Percentiles rank a stretch among this genome's conserved stretches.
phyloP scores from a whole-genome alignment of 2,888 invertebrate genomes.

The Myathropa florea region DNA sequence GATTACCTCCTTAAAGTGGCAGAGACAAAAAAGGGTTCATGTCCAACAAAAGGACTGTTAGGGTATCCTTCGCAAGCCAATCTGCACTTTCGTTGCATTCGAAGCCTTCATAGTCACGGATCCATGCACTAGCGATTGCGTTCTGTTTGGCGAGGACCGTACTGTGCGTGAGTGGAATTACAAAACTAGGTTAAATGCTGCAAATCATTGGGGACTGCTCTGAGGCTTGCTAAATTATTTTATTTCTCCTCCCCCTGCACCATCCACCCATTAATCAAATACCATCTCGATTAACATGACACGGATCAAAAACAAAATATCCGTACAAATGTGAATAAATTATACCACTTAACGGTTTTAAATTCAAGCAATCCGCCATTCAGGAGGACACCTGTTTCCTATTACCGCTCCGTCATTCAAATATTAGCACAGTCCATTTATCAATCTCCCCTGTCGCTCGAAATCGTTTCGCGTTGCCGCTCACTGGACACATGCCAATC shows the following conservation, averaged over 20 bases:
- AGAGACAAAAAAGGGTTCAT: too few species aligned
- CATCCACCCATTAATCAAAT: neutral
- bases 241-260: too few species aligned
- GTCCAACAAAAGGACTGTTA: too few species aligned
- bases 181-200: too few species aligned
- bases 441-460: slow-evolving; percentile 7
- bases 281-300: neutral
- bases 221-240: neutral
- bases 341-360: neutral
- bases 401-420: slow-evolving; percentile 5
- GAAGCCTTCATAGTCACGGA: too few species aligned
- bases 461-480: slow-evolving; percentile 18
- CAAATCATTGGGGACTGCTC: too few species aligned
- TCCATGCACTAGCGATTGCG: too few species aligned
- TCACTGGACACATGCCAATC: slow-evolving; percentile 44
- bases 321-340: neutral
- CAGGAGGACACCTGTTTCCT: neutral
- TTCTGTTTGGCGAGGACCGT: too few species aligned
- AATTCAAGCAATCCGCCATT: neutral
- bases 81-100: too few species aligned
- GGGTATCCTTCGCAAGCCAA: too few species aligned
- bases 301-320: neutral
- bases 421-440: slow-evolving; percentile 7
- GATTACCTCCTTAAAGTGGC: too few species aligned
- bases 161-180: too few species aligned